These are phyloP conservation scores for Drosophila punjabiensis DNA, from an alignment of 1,140 invertebrate genomes.

Conservation along the genomic window DNA sequence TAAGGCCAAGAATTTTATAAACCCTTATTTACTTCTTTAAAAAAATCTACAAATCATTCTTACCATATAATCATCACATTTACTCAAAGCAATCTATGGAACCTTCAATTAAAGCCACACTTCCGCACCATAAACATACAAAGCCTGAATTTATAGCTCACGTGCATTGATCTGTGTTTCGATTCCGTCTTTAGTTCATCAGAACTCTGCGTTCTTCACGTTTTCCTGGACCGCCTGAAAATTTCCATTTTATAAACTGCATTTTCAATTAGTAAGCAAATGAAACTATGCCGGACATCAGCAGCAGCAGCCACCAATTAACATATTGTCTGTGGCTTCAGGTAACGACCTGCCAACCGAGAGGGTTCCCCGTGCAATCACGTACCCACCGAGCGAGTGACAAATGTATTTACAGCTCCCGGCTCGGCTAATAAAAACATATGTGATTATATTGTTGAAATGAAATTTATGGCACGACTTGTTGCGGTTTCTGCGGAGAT, in stretches of 20 bases:
- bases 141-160: slow-evolving; percentile 3
- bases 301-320: slow-evolving; percentile 21
- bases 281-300: slow-evolving; percentile 31
- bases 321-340: slow-evolving; percentile 31
- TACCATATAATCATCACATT: neutral
- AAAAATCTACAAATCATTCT: neutral
- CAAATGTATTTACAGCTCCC: slow-evolving; percentile 39
- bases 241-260: slow-evolving; percentile 33
- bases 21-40: neutral
- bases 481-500: slow-evolving; percentile 42
- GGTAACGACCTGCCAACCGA: slow-evolving; percentile 19
- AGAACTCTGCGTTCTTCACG: slow-evolving; percentile 33
- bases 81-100: neutral
- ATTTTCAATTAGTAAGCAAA: slow-evolving; percentile 35
- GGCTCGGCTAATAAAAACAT: slow-evolving; percentile 43
- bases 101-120: neutral
- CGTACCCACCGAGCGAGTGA: slow-evolving; percentile 33
- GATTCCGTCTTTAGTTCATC: slow-evolving; percentile 6
- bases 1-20: neutral
- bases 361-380: slow-evolving; percentile 35
- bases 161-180: slow-evolving; percentile 3
- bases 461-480: slow-evolving; percentile 65
- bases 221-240: slow-evolving; percentile 15
- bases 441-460: slow-evolving; percentile 41
- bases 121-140: slow-evolving; percentile 6